Base-by-base conservation (phyloP, 2,797 vertebrate species). In the Phrynocephalus vlangalii region DNA sequence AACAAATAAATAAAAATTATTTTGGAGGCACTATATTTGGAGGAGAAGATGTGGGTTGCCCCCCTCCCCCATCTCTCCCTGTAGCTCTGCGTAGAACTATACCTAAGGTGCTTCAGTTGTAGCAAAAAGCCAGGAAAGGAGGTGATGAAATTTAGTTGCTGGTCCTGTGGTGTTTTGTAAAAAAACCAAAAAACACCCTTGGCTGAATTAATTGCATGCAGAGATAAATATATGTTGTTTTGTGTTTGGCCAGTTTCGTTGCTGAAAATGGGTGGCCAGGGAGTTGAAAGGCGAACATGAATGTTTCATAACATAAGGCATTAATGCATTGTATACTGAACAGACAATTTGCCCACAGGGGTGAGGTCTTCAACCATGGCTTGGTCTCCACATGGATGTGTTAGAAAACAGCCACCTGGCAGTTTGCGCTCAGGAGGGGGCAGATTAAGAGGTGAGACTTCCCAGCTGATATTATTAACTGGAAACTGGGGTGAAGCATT, bases 271-370 rank as follows among this genome's bases (percentile, higher is more conserved):
- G 52, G 83, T 67, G 82, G 16, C 44, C 52, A 73, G 82, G 68
- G 76, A 84, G 8, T 33, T 84, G 68, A 79, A 52, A 72, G 56
- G 71, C 79, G 84, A 56, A 60, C 67, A 79, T 60, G 10, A 71
- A 63, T 84, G 28, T 79, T 72, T 60, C 76, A 44, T 86, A 48
- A 79, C 76, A 44, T 86, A 48, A 79, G 16, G 82, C 73, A 56
- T 56, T 68, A 30, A 50, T 38, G 9, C 63, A 60, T 63, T 81
- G 75, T 82, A 81, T 75, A 70, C 48, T 18, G 22, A 84, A 73
- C 7, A 22, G 52, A 11, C 28, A 50, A 66, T 79, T 72, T 60
- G 48, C 70, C 56, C 66, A 33, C n/a, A 44, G 77, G 82, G 52
- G 20, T 71, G 68, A 63, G 5, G n/a, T 72, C 28, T 72, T 63